Base-by-base conservation (phyloP, 2,888 invertebrate genomes). In the Schizaphis graminum region DNA sequence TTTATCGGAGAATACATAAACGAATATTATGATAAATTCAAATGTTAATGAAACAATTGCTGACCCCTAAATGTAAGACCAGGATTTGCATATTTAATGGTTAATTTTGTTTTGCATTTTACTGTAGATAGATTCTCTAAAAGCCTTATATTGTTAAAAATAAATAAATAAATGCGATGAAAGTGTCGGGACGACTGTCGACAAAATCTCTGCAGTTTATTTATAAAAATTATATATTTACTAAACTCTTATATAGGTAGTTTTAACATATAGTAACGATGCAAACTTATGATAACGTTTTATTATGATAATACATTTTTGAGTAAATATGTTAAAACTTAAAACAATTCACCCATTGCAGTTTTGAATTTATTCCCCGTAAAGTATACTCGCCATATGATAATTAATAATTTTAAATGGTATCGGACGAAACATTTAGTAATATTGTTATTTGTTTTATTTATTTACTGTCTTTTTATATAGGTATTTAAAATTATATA, bases 11-110 rank as follows among this genome's bases (percentile, higher is more conserved):
- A 35, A 21, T 21, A 21, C 21, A 35, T 77, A 35, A 77, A 77
- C 77, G 21, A 21, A 35, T 77, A 77, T 77, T 77, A 35, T 35
- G 35, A 35, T 2, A 77, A 35, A 35, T 35, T 35, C 21, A 77
- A 21, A 35, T 35, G 35, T 35, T 24, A 44, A 41, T 28, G 44
- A 89, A n/a, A n/a, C 89, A 49, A 57, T 41, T 61, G 44, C 90
- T 90, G 61, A 90, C 90, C 90, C 90, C 77, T 26, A 41, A 91
- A 77, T 53, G 77, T 91, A 91, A 91, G 13, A 84, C 53, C 35
- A 35, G 53, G 77, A 91, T 91, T 91, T 91, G 91, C 91, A 91
- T 91, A 91, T 77, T 91, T 91, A 91, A 91, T 91, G 91, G 47
- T 49, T 53, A 77, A 84, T 84, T 91, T 49, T 91, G 84, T 91